These are phyloP conservation scores for Thryonomys swinderianus DNA, from an alignment of 2,113 vertebrate genomes.

Conservation along the genomic window DNA sequence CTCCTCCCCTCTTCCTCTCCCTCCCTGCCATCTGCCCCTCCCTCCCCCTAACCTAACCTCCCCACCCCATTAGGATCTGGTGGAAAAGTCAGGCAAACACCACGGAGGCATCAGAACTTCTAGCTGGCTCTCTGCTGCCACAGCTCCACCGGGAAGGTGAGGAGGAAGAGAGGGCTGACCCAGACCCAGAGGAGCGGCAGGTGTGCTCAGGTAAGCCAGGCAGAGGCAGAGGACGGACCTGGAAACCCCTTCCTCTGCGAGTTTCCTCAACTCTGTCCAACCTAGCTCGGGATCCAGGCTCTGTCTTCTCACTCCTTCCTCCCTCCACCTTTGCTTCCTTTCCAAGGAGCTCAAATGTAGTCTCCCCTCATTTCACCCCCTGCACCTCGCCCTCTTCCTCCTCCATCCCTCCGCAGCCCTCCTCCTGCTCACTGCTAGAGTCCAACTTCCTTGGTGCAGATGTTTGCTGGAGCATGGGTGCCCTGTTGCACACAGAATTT, in stretches of 20 bases:
- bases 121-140: slow-evolving; percentile 69
- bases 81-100: slow-evolving; percentile 80
- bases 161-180: slow-evolving; percentile 76
- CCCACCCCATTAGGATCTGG: slow-evolving; percentile 79
- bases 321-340: not conserved
- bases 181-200: slow-evolving; percentile 85
- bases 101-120: slow-evolving; percentile 63
- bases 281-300: not conserved
- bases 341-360: not conserved
- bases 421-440: not conserved
- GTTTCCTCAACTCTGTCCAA: slow-evolving; percentile 49
- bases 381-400: no score
- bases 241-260: not conserved
- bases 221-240: not conserved
- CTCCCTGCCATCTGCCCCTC: slow-evolving; percentile 73
- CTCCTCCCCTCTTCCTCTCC: slow-evolving; percentile 55
- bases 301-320: not conserved
- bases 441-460: slow-evolving; percentile 16
- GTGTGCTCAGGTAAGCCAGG: slow-evolving; percentile 87
- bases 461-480: not conserved
- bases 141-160: slow-evolving; percentile 64
- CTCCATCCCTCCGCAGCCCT: not conserved
- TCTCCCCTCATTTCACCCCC: not conserved
- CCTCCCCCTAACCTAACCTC: slow-evolving; percentile 83
- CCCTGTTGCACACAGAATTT: not conserved